A percentile compares a stretch with the other conserved stretches of the same genome.
Evolutionary conservation across 2,888 invertebrate species (phyloP).

Genomic region (Meliscaeva auricollis): DNA sequence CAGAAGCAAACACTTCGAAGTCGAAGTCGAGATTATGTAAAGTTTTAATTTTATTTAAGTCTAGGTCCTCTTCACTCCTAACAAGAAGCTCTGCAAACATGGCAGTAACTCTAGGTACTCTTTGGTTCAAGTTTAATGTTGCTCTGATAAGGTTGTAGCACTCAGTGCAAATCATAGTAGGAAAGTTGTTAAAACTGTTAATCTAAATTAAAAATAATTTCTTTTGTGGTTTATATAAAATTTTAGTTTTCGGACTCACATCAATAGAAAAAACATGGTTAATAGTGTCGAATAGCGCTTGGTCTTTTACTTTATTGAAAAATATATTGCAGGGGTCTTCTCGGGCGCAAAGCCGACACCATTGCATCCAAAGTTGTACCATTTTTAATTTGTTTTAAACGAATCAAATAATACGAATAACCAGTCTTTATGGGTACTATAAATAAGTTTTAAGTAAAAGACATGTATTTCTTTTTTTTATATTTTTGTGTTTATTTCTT

Average conservation of each 20-base stretch:
- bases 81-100: conserved; percentile 1
- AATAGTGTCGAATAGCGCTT: conserved; percentile 79
- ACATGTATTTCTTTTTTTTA: no score
- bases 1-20: background rate
- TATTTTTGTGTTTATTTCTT: no score
- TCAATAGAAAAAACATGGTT: conserved; percentile 82
- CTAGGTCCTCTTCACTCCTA: background rate
- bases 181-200: background rate
- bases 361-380: conserved; percentile 78
- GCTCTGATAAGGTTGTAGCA: background rate
- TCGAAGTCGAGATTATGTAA: background rate
- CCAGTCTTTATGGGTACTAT: no score
- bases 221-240: background rate
- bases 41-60: background rate
- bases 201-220: background rate
- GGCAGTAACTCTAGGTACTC: background rate
- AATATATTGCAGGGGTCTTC: conserved; percentile 78
- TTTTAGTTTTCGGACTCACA: conserved; percentile 76
- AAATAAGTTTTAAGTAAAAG: background rate
- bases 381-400: conserved; percentile 17
- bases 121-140: background rate
- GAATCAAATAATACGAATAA: background rate
- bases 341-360: conserved; percentile 82
- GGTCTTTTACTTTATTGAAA: conserved; percentile 69
- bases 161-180: conserved; percentile 1